Percentiles rank a stretch among this genome's conserved stretches.
phyloP scores from a whole-genome alignment of 1,140 invertebrate genomes.

The Pachyrhynchus sulphureomaculatus region DNA sequence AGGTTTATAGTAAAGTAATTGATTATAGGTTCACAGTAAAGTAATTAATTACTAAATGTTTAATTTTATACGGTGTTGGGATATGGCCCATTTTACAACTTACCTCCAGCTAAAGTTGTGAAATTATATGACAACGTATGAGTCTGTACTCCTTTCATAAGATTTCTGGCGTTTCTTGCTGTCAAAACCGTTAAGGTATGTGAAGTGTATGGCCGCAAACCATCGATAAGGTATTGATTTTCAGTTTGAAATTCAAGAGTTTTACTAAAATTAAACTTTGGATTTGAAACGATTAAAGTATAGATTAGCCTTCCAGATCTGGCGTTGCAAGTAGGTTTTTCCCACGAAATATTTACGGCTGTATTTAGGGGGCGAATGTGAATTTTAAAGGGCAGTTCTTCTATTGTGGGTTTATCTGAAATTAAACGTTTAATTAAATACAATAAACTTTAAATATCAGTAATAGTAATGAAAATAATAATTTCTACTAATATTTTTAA shows the following conservation, averaged over 20 bases:
- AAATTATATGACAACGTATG: slow-evolving; percentile 22
- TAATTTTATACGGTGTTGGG: too few relatives aligned
- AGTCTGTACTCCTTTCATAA: slow-evolving; percentile 14
- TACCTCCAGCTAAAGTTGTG: slow-evolving; percentile 38
- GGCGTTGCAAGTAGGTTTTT: slow-evolving; percentile 32
- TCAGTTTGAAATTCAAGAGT: slow-evolving; percentile 23
- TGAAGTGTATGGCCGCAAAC: slow-evolving; percentile 29
- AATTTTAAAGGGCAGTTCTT: slow-evolving; percentile 37
- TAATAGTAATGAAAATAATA: too few relatives aligned
- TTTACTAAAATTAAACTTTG: slow-evolving; percentile 18
- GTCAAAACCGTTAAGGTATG: slow-evolving; percentile 35
- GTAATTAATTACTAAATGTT: too few relatives aligned
- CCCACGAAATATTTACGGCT: slow-evolving; percentile 36
- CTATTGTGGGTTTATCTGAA: slow-evolving; percentile 32
- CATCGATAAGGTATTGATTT: slow-evolving; percentile 28
- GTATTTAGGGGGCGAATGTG: slow-evolving; percentile 27
- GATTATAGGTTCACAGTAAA: too few relatives aligned
- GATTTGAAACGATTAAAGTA: slow-evolving; percentile 26
- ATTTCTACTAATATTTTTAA: too few relatives aligned
- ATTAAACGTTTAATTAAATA: too few relatives aligned
- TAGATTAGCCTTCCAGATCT: slow-evolving; percentile 37
- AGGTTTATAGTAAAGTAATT: too few relatives aligned
- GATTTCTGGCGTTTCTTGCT: slow-evolving; percentile 31
- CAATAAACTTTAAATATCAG: too few relatives aligned
- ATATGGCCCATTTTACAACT: slow-evolving; percentile 4